Base-by-base conservation (phyloP, 2,113 vertebrate genomes). In the Embiotoca jacksoni region DNA sequence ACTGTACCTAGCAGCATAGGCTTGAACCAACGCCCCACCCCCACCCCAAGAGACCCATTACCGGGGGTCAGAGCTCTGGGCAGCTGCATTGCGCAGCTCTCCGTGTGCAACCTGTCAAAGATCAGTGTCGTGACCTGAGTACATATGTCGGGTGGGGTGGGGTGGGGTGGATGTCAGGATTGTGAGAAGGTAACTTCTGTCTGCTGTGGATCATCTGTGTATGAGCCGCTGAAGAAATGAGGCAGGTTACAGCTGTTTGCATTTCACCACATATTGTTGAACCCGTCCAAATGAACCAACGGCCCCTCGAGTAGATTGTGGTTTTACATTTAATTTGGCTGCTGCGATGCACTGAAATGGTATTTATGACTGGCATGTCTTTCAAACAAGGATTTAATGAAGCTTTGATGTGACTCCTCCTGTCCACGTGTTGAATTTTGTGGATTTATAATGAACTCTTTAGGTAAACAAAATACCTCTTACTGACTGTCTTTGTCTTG, bases 11-110 rank as follows among this genome's bases (percentile, higher is more conserved):
- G 72, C 56, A 57, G 65, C 23, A 23, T 23, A 23, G 23, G 23
- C 23, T 23, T 0, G 8, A 11, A 37, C n/a, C 47, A 1, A 32
- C 1, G 3, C 10, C 7, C 10, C 4, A 16, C 11, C 30, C 15
- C 5, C 36, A 23, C 8, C 75, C 32, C 53, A 9, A 23, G 61
- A 88, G 77, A 88, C 62, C 58, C 73, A 91, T 92, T 91, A 90
- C 69, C 39, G 69, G 59, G 75, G 82, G 86, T 87, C 84, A 76
- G 47, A 69, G 61, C 72, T 73, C 47, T 76, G 60, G 70, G 77
- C 31, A 0, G 63, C 66, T 74, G 44, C 46, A 10, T 56, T 62
- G 41, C 37, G 7, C 41, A 60, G 62, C 56, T 37, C 57, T 56
- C 73, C 4, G 44, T 72, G 59, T 65, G 58, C 52, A 79, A 74